Conservation (phyloP, 1,140 invertebrate genomes). For the Zaprionus taronus region DNA sequence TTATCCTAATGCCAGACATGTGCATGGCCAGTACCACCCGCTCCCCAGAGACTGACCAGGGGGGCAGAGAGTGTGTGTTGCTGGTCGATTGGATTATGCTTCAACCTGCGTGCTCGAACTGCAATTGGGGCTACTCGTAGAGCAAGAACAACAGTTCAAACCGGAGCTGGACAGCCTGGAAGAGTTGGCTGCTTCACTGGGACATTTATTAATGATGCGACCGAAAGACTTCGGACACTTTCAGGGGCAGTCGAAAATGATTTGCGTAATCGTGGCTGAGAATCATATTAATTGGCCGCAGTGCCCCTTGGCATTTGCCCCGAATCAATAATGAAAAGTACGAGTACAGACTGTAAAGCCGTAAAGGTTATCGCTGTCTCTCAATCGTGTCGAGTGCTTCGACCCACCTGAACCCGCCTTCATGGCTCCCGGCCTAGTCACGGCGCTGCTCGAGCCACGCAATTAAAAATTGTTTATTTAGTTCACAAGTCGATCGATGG, state of each 20-base stretch:
- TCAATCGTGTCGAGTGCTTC: conserved; percentile 4
- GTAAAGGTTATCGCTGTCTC: conserved; percentile 49
- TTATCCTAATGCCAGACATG: conserved; percentile 77
- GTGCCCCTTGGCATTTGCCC: conserved; percentile 38
- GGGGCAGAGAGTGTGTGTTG: conserved; percentile 37
- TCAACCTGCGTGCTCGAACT: conserved; percentile 46
- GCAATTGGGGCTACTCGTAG: conserved; percentile 1
- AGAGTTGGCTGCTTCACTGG: conserved; percentile 3
- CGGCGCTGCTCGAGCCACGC: conserved; percentile 19
- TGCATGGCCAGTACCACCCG: conserved; percentile 49
- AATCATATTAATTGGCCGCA: conserved; percentile 73
- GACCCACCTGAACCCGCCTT: conserved; percentile 28
- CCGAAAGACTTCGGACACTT: conserved; percentile 51
- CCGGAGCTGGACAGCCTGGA: conserved; percentile 4
- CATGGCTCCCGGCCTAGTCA: background rate
- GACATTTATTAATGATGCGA: conserved; percentile 76
- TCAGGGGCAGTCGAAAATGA: conserved; percentile 45
- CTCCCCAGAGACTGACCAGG: conserved; percentile 56
- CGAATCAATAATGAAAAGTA: conserved; percentile 68
- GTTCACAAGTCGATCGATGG: conserved; percentile 38
- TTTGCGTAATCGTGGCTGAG: conserved; percentile 62
- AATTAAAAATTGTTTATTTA: conserved; percentile 48
- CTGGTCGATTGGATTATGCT: conserved; percentile 74
- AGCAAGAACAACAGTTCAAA: background rate
- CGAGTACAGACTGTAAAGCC: conserved; percentile 58